Evolutionary conservation across 2,888 invertebrate species (phyloP).

Genomic region (Helobdella robusta): DNA sequence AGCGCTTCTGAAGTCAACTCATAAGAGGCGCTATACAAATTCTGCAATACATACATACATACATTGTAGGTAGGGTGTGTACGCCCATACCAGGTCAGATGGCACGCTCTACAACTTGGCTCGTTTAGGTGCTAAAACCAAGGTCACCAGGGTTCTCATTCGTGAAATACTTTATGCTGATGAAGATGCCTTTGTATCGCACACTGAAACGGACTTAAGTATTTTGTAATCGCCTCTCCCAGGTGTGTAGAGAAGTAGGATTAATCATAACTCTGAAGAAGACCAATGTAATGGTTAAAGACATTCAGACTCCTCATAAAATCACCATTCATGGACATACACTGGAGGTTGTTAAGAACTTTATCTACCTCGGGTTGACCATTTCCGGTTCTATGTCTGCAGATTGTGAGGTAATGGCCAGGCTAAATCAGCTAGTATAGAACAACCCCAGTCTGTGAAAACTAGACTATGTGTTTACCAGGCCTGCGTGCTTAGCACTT

Average conservation of each 20-base stretch:
- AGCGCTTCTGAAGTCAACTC: too few relatives aligned
- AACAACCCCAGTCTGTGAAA: too few relatives aligned
- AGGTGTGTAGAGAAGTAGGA: background rate
- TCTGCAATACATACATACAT: too few relatives aligned
- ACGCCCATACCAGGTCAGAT: background rate
- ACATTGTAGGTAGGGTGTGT: background rate
- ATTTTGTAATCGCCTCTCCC: background rate
- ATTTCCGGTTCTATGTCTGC: background rate
- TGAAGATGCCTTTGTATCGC: background rate
- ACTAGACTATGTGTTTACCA: background rate
- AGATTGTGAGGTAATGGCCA: background rate
- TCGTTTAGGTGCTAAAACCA: background rate
- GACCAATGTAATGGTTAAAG: background rate
- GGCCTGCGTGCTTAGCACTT: background rate
- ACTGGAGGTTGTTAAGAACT: too few relatives aligned
- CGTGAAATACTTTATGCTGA: background rate
- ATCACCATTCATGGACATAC: background rate
- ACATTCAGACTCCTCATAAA: background rate
- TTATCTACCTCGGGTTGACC: background rate
- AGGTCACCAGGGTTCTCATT: background rate
- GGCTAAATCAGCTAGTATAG: too few relatives aligned
- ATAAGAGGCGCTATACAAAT: too few relatives aligned
- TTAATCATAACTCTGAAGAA: background rate
- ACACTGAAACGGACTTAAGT: background rate
- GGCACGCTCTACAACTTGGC: background rate